Evolutionary conservation across 2,888 invertebrate genomes (phyloP).

Genomic region (Cryptophagus acutangulus): DNA sequence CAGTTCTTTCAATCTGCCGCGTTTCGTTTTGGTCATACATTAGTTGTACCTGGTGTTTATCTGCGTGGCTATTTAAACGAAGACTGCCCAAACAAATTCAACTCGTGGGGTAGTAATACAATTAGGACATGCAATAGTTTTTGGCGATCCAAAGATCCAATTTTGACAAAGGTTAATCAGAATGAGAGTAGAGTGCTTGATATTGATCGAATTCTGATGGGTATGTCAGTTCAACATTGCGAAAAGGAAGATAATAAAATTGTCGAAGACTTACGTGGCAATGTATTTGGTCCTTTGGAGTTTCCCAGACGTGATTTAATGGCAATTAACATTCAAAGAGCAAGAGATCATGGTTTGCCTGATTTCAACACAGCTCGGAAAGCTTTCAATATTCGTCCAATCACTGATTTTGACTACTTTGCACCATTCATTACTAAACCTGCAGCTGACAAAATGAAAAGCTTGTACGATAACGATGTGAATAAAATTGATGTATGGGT

Average conservation of each 20-base stretch:
- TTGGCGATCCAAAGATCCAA: constrained; percentile 50
- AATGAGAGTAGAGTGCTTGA: constrained; percentile 38
- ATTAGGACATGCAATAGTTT: constrained; percentile 53
- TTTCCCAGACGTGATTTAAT: constrained; percentile 56
- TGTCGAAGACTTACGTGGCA: constrained; percentile 55
- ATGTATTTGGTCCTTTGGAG: constrained; percentile 55
- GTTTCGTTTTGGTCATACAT: constrained; percentile 57
- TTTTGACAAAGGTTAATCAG: constrained; percentile 31
- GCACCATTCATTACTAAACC: not conserved
- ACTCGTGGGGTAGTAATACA: constrained; percentile 32
- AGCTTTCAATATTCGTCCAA: constrained; percentile 47
- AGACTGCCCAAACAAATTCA: constrained; percentile 36
- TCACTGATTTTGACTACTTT: not conserved
- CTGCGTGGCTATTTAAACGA: constrained; percentile 46
- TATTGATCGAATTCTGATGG: constrained; percentile 53
- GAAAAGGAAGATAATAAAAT: constrained; percentile 55
- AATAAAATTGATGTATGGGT: constrained; percentile 54
- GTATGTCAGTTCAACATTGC: constrained; percentile 52
- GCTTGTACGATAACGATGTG: constrained; percentile 43
- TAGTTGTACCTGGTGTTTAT: constrained; percentile 55
- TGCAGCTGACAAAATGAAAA: constrained; percentile 26
- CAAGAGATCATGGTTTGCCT: constrained; percentile 55
- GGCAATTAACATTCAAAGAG: constrained; percentile 56
- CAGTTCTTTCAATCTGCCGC: constrained; percentile 59
- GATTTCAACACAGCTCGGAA: constrained; percentile 57